A percentile compares a stretch with the other conserved stretches of the same genome.
These are phyloP conservation scores for Rhinoptilus africanus DNA, from an alignment of 2,113 vertebrate species.

Conservation along the genomic window DNA sequence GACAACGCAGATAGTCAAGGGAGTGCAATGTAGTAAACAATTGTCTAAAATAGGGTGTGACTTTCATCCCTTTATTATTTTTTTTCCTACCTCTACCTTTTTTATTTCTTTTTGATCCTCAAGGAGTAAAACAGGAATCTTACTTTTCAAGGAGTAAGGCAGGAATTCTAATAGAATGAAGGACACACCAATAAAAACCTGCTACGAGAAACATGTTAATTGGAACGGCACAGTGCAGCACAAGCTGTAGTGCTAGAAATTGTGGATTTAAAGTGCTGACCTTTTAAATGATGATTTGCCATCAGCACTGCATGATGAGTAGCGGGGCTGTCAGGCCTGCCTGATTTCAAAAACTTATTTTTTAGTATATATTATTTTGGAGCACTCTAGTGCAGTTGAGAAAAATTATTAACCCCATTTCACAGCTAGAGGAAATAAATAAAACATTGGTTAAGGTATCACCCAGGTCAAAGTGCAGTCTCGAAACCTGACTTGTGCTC, in stretches of 20 bases:
- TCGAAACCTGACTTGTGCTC: neutral
- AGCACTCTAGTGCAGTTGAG: neutral
- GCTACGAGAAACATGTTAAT: neutral
- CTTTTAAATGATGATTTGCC: neutral
- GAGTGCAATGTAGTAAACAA: neutral
- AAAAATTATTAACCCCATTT: neutral
- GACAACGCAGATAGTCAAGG: neutral
- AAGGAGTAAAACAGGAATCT: neutral
- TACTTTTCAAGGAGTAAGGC: neutral
- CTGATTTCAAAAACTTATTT: neutral
- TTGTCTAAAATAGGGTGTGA: neutral
- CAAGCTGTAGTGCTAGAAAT: neutral
- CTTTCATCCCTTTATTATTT: neutral
- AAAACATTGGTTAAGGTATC: neutral
- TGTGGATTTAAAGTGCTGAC: neutral
- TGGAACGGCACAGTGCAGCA: neutral
- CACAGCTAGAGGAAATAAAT: neutral
- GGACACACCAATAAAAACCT: neutral
- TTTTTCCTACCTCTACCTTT: neutral
- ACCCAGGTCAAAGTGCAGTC: neutral
- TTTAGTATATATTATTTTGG: neutral
- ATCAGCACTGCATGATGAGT: neutral
- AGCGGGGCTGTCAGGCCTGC: neutral
- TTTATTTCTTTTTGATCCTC: neutral
- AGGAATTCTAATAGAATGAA: neutral